A percentile compares a stretch with the other conserved stretches of the same genome.
phyloP scores from a whole-genome alignment of 2,888 invertebrate species.

The Drosophila nigricruria region DNA sequence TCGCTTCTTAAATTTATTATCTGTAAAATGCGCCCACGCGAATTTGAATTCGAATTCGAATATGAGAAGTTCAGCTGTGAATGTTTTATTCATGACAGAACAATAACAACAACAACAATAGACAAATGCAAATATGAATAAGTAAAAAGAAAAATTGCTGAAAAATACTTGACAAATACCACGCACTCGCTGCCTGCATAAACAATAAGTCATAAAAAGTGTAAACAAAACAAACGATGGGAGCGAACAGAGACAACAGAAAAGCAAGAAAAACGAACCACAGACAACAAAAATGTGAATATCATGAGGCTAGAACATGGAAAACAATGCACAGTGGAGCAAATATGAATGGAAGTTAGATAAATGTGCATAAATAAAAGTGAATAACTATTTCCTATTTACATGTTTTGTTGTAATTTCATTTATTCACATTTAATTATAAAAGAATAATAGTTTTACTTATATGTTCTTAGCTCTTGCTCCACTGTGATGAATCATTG shows the following conservation, averaged over 20 bases:
- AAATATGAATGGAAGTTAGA: not conserved
- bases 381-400: not conserved
- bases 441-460: not conserved
- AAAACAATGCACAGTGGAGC: constrained; percentile 33
- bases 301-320: constrained; percentile 18
- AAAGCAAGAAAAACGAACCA: constrained; percentile 24
- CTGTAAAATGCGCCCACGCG: constrained; percentile 69
- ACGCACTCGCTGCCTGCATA: constrained; percentile 58
- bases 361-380: not conserved
- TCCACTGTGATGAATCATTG: constrained; percentile 54
- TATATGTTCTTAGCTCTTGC: not conserved
- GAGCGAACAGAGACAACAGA: constrained; percentile 20
- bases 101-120: constrained; percentile 15
- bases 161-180: constrained; percentile 65
- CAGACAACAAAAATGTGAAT: constrained; percentile 33
- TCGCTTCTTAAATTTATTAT: constrained; percentile 70
- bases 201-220: constrained; percentile 59
- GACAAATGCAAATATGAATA: constrained; percentile 45
- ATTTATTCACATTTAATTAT: not conserved
- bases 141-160: constrained; percentile 26
- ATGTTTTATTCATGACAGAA: constrained; percentile 45
- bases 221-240: constrained; percentile 49
- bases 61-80: constrained; percentile 20
- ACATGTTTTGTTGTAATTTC: not conserved
- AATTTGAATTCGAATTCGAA: constrained; percentile 46